Evolutionary conservation across 2,888 invertebrate species (phyloP).

Genomic region (Hylaea fasciaria): DNA sequence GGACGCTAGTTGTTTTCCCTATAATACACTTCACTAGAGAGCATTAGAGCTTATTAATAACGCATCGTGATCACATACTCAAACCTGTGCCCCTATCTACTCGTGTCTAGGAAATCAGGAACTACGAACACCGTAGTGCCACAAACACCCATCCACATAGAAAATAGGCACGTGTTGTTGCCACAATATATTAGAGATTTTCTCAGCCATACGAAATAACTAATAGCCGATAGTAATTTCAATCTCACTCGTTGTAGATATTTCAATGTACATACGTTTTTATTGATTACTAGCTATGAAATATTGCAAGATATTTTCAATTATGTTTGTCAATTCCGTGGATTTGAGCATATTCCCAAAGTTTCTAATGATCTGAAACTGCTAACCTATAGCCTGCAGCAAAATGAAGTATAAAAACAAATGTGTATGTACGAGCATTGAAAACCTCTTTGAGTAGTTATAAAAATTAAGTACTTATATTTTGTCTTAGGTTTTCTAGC

Average conservation of each 20-base stretch:
- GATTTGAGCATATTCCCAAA: background rate
- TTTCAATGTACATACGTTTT: background rate
- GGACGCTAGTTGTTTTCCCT: background rate
- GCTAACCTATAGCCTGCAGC: conserved; percentile 23
- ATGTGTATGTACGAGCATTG: background rate
- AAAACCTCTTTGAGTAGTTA: conserved; percentile 16
- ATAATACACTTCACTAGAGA: too few species aligned
- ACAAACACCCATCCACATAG: too few species aligned
- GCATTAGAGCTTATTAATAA: too few species aligned
- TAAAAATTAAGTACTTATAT: conserved; percentile 15
- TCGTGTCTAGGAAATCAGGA: too few species aligned
- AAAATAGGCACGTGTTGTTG: too few species aligned
- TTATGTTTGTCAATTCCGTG: background rate
- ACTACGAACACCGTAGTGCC: too few species aligned
- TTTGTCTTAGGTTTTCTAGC: conserved; percentile 12
- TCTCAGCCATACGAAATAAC: background rate
- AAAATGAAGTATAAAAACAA: background rate
- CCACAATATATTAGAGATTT: background rate
- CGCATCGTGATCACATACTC: too few species aligned
- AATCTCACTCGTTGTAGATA: background rate
- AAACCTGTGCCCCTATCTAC: too few species aligned
- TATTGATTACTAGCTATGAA: too few species aligned
- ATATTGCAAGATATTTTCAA: background rate
- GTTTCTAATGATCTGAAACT: conserved; percentile 9
- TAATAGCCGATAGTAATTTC: background rate